Conservation (phyloP, 2,797 vertebrate species). For the Sebastes vulpes region DNA sequence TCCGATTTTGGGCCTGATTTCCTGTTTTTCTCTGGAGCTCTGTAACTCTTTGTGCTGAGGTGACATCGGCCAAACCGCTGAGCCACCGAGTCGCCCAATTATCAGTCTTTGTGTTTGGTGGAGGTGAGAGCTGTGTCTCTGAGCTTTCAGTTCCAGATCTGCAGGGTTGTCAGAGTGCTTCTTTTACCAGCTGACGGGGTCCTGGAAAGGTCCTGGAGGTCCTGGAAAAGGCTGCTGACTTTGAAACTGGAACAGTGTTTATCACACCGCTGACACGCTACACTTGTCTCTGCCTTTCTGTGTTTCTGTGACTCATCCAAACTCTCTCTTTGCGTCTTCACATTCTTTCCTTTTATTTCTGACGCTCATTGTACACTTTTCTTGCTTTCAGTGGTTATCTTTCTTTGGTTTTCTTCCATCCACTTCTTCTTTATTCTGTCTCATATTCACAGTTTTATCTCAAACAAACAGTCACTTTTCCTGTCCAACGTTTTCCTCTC, state of each 20-base stretch:
- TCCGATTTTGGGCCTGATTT: too few relatives aligned
- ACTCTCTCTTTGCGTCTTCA: not conserved
- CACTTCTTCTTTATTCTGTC: not conserved
- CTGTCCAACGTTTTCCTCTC: not conserved
- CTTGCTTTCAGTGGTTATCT: not conserved
- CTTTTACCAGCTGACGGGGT: conserved; percentile 6
- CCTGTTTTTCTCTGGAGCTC: too few relatives aligned
- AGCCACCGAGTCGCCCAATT: conserved; percentile 9
- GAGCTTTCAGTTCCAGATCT: not conserved
- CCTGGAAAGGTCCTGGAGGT: conserved; percentile 19
- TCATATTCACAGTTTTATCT: not conserved
- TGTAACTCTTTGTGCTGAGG: too few relatives aligned
- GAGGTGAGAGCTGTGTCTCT: not conserved
- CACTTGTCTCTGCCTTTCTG: not conserved
- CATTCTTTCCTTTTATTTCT: not conserved
- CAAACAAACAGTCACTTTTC: not conserved
- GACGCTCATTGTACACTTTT: not conserved
- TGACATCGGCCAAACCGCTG: not conserved
- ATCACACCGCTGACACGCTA: not conserved
- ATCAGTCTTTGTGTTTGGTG: not conserved
- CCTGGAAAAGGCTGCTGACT: not conserved
- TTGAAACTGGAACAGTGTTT: not conserved
- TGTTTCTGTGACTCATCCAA: not conserved
- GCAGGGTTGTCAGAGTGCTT: not conserved
- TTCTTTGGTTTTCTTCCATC: not conserved